Conservation (phyloP, 2,113 vertebrate genomes). For the Pitta sordida region DNA sequence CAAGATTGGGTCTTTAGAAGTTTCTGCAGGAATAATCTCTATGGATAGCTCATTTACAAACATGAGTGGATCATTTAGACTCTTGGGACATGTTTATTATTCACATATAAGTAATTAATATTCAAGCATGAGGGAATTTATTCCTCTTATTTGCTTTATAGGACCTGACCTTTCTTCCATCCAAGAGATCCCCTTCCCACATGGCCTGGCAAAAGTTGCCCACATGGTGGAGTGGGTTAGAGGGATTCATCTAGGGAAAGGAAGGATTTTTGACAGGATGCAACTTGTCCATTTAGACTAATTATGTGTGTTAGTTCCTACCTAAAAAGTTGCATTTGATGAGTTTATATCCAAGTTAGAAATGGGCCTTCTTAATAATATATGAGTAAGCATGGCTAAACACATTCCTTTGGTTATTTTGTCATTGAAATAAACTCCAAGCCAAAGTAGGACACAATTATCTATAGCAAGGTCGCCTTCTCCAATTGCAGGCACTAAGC, state of each 20-base stretch:
- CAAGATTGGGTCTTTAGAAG: neutral
- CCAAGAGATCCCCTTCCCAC: neutral
- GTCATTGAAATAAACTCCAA: neutral
- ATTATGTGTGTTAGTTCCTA: neutral
- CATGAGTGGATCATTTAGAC: constrained; percentile 17
- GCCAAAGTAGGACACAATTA: neutral
- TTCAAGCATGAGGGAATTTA: neutral
- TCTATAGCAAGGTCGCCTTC: neutral
- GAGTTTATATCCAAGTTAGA: neutral
- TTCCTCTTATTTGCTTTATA: neutral
- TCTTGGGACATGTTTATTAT: constrained; percentile 13
- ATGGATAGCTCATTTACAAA: constrained; percentile 30
- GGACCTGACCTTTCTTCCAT: neutral
- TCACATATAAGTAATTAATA: constrained; percentile 40
- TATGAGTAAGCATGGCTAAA: neutral
- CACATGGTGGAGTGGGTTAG: accelerated
- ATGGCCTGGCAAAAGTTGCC: neutral
- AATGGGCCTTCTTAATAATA: neutral
- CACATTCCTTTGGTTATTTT: neutral
- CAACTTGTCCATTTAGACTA: neutral
- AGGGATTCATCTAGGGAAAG: neutral
- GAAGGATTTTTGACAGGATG: neutral
- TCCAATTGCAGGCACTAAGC: neutral
- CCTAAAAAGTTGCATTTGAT: neutral
- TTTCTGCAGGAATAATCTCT: constrained; percentile 27